Base-by-base conservation (phyloP, 2,797 vertebrate genomes). In the Glyptemys insculpta region DNA sequence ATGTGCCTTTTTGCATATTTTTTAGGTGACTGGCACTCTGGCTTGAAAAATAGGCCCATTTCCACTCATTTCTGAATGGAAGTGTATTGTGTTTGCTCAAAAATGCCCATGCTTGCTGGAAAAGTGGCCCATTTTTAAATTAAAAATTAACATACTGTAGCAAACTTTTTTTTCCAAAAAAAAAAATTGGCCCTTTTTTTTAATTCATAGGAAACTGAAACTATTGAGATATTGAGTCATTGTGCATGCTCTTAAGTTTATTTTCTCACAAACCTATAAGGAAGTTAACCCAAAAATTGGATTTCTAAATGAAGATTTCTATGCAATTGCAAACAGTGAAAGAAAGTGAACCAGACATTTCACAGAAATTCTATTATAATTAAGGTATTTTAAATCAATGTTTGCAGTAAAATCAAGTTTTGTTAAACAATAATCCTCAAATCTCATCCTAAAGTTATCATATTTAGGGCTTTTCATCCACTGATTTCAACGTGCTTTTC, bases 51-150 rank as follows among this genome's bases (percentile, higher is more conserved):
- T 74, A 81, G 90, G 89, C 94, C 52, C 72, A 74, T 95, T 96
- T 96, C 88, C 90, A 84, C 91, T 92, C 50, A 31, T 95, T 96
- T 95, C 96, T 90, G 89, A 95, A 68, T 50, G 57, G 50, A 86
- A 92, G 81, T 2, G 0, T 84, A 54, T 57, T 80, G 29, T 6
- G 54, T 81, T 91, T 91, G 87, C 94, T 97, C 21, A 97, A 96
- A 96, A 95, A 94, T 94, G 94, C 96, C 87, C 96, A 94, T 88
- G 82, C 84, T 96, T 91, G 84, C 84, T 91, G 79, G 93, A 86
- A 96, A 83, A 87, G 96, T 92, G 97, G 91, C 87, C 94, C 85
- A 88, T 94, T 65, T 93, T 94, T 85, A 89, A 95, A 91, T 3
- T 0, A 31, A 41, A 52, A n/a, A 91, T 92, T 83, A 78, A 89